Evolutionary conservation across 2,797 vertebrate species (phyloP), one percentile per base, ranked within the genome.

Genomic region (Bovichtus variegatus): DNA sequence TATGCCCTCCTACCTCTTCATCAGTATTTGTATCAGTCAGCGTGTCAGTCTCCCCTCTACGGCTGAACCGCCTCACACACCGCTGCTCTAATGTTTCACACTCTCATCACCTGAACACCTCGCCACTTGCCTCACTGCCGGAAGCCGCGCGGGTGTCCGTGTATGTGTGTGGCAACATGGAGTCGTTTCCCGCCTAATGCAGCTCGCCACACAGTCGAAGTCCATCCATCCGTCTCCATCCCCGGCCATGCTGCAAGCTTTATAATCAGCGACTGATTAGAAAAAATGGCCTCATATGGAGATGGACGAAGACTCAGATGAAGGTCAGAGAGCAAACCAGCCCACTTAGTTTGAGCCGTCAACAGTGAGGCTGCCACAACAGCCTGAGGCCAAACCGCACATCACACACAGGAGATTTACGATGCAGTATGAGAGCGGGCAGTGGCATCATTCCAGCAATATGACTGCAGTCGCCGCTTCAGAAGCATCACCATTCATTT

Each of bases 221-320:
- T 34, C 27, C n/a, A 25, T 74, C 82, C 82, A 88, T 91, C 72
- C 73, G 31, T 91, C 89, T 88, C 83, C 64, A 50, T 82, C 74
- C 69, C 57, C 31, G 68, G 55, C 76, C 53, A 4, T 19, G 69
- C 77, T 49, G 70, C 72, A 62, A 19, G 74, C 75, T 80, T 89
- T 78, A 89, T 87, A 92, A 91, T 89, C 80, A 78, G 57, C 12
- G 63, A 66, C 86, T 88, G 83, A 92, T 90, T 84, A 83, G 86
- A 85, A 91, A 67, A 68, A 87, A 92, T 78, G 62, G 83, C 78
- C 80, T 84, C 55, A 62, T 85, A 86, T 80, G 65, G 70, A 89
- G 77, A 89, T 88, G 83, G 83, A 85, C 82, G 87, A 81, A 80
- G 76, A 76, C 62, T 55, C 62, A 59, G 78, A 86, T 80, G 82